Base-by-base conservation (phyloP, 2,113 vertebrate genomes). In the Cynocephalus volans region DNA sequence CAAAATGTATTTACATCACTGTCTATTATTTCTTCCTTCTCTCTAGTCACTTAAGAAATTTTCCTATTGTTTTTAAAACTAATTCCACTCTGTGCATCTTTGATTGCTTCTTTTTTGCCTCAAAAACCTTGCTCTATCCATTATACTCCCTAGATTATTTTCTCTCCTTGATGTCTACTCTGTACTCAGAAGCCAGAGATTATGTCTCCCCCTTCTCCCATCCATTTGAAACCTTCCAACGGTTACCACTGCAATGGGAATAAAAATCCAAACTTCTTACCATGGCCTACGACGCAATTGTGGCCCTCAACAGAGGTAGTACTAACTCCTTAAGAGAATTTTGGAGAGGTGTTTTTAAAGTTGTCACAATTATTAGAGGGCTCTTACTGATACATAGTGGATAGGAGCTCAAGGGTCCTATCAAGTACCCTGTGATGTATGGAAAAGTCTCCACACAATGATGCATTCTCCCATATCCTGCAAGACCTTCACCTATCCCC, bases 51-150 rank as follows among this genome's bases (percentile, higher is more conserved):
- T 84, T 84, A 89, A 54, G 28, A 80, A 50, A 31, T 6, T n/a
- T 65, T 83, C 73, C 62, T 58, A 19, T 86, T 67, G 33, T 77
- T 77, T 91, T 69, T 41, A 84, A 83, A 88, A 83, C 36, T 65
- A 94, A 73, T 88, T 67, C 56, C 56, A 84, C 28, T 60, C 58
- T 48, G 19, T 73, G 65, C 21, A 73, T 72, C 70, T 79, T 50
- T 67, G 81, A 73, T 15, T 33, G 23, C 75, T 21, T 87, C 41
- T 69, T 19, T 80, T 73, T 81, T 67, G 69, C 72, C 48, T 90
- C 45, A 54, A 60, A 31, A 90, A 31, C n/a, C 36, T 56, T 70
- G 52, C 48, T 82, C 45, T 21, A 56, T 9, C 28, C 73, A 75
- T 28, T 52, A 60, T 12, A 56, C 56, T 54, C 72, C 45, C 70